Base-by-base conservation (phyloP, 1,140 invertebrate genomes). In the Homalodisca vitripennis region DNA sequence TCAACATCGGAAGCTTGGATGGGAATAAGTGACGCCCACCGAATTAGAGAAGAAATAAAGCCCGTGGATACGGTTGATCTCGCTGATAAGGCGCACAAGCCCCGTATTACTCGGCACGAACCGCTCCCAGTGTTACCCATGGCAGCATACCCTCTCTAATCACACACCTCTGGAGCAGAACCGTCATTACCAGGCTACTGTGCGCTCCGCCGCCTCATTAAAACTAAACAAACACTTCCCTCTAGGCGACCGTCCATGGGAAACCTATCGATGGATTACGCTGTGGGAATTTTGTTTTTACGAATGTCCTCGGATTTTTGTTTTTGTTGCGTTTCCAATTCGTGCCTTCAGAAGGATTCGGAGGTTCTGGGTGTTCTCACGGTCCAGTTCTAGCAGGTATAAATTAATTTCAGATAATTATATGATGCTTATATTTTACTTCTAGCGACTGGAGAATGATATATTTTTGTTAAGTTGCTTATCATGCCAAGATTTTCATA, bases 41-140 rank as follows among this genome's bases (percentile, higher is more conserved):
- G 55, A 60, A 60, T 60, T 60, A 60, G 13, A 60, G 55, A 60
- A 60, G 55, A 60, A 60, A 60, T 60, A 60, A 60, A 60, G 55
- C 24, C 24, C 48, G 22, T 53, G 3, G 48, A 41, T 41, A 3
- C 24, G 55, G 55, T 20, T 51, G 48, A 51, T 51, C 48, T 20
- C 2, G 55, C 55, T 22, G 55, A 60, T 60, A 60, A 60, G 55
- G 55, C 22, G 55, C 55, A 60, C 55, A 60, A 30, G 55, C 55
- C 55, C 3, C 24, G 55, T 30, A 60, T 60, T 60, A 60, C 55
- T 20, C 10, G 24, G 24, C 55, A 26, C 14, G 22, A n/a, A 60
- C 14, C 26, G 55, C 55, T 27, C 3, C 55, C 24, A 24, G 55
- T 60, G 55, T 60, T 60, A 60, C 55, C 24, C 55, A 30, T 2